Conservation (phyloP, 2,797 vertebrate genomes). For the Trachurus trachurus region DNA sequence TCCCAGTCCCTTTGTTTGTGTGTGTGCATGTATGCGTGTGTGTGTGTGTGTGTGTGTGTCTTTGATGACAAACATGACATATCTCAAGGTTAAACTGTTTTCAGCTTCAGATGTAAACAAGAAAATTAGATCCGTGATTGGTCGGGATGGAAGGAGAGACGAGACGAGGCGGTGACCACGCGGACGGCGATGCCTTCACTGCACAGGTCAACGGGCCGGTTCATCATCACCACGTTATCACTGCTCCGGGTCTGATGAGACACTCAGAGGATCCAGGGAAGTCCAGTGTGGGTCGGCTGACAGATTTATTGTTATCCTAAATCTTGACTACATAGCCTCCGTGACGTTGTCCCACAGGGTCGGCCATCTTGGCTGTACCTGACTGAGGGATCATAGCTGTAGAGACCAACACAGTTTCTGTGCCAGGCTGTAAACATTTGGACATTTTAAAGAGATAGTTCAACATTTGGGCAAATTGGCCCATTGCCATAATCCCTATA, state of each 20-base stretch:
- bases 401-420: no score
- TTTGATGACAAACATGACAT: constrained; percentile 36
- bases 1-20: constrained; percentile 19
- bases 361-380: no score
- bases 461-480: no score
- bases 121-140: constrained; percentile 45
- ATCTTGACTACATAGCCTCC: no score
- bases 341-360: no score
- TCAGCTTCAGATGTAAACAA: constrained; percentile 53
- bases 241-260: neutral
- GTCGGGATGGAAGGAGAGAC: neutral
- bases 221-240: neutral
- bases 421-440: no score
- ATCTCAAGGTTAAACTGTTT: constrained; percentile 72
- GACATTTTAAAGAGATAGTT: no score
- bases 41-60: no score
- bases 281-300: neutral
- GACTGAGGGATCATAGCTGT: no score
- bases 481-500: no score
- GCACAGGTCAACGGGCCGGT: neutral
- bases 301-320: no score
- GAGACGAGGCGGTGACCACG: neutral
- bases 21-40: neutral
- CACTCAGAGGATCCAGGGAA: neutral
- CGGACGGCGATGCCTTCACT: neutral